Evolutionary conservation across 2,888 invertebrate species (phyloP).

Genomic region (Andrena bicolor): DNA sequence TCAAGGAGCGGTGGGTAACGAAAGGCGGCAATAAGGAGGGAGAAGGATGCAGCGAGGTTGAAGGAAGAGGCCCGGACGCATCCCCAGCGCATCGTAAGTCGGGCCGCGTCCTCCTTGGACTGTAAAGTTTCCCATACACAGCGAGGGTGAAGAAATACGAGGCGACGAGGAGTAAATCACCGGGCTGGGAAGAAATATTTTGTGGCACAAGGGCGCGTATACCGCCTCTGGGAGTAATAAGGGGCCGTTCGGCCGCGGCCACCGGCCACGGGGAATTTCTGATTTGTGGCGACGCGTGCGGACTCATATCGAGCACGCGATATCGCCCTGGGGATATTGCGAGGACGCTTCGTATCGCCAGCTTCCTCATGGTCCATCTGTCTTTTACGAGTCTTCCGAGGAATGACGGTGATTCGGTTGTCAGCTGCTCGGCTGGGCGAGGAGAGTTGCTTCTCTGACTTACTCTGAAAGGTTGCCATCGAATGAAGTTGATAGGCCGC

Average conservation of each 20-base stretch:
- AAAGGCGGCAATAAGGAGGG: not conserved
- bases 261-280: slow-evolving; percentile 2
- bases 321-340: not conserved
- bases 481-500: no score
- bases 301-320: not conserved
- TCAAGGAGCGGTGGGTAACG: not conserved
- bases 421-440: not conserved
- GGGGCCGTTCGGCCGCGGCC: not conserved
- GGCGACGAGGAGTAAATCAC: not conserved
- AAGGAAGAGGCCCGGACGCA: not conserved
- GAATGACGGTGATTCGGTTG: not conserved
- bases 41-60: not conserved
- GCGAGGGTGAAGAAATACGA: slow-evolving; percentile 1
- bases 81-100: slow-evolving; percentile 28
- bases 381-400: not conserved
- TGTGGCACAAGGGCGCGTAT: not conserved
- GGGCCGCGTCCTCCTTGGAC: not conserved
- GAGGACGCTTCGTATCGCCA: not conserved
- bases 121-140: not conserved
- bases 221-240: slow-evolving; percentile 9
- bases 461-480: not conserved
- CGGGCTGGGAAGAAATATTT: not conserved
- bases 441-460: not conserved
- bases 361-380: not conserved
- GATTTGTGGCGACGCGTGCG: not conserved